Conservation (phyloP, 2,797 vertebrate species). For the Rhadinocentrus ornatus region DNA sequence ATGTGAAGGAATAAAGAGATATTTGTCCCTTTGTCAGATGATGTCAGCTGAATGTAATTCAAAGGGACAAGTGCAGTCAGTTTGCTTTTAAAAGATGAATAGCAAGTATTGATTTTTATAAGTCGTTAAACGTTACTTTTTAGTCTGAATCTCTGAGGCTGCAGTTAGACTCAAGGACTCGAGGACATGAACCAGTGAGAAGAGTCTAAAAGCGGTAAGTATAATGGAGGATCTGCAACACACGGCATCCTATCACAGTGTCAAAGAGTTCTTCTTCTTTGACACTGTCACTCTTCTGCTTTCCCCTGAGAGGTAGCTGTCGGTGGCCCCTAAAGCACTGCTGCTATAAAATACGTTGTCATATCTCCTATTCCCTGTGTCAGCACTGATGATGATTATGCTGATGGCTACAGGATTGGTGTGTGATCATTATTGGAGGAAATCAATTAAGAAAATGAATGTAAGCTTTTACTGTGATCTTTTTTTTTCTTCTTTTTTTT, state of each 20-base stretch:
- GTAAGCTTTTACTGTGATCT: conserved; percentile 81
- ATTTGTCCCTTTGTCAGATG: conserved; percentile 37
- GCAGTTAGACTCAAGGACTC: conserved; percentile 62
- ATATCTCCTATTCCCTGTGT: conserved; percentile 80
- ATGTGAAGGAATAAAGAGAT: conserved; percentile 32
- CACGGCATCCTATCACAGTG: conserved; percentile 56
- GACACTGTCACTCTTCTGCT: conserved; percentile 36
- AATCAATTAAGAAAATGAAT: conserved; percentile 92
- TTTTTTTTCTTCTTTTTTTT: conserved; percentile 52
- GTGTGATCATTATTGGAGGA: conserved; percentile 79
- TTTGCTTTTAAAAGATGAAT: conserved; percentile 77
- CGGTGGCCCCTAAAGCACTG: conserved; percentile 64
- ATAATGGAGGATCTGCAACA: conserved; percentile 64
- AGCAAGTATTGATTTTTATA: conserved; percentile 77
- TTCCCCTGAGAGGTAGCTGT: conserved; percentile 59
- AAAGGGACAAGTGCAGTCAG: conserved; percentile 71
- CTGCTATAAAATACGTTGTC: conserved; percentile 80
- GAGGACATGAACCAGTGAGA: conserved; percentile 66
- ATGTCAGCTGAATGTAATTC: conserved; percentile 66
- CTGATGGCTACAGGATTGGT: conserved; percentile 68
- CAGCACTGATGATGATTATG: conserved; percentile 76
- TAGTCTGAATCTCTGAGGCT: conserved; percentile 60
- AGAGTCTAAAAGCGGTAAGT: conserved; percentile 50
- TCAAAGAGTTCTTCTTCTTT: conserved; percentile 63
- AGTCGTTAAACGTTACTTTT: conserved; percentile 69